These are phyloP conservation scores for Semibalanus balanoides DNA, from an alignment of 1,140 invertebrate genomes.

Conservation along the genomic window DNA sequence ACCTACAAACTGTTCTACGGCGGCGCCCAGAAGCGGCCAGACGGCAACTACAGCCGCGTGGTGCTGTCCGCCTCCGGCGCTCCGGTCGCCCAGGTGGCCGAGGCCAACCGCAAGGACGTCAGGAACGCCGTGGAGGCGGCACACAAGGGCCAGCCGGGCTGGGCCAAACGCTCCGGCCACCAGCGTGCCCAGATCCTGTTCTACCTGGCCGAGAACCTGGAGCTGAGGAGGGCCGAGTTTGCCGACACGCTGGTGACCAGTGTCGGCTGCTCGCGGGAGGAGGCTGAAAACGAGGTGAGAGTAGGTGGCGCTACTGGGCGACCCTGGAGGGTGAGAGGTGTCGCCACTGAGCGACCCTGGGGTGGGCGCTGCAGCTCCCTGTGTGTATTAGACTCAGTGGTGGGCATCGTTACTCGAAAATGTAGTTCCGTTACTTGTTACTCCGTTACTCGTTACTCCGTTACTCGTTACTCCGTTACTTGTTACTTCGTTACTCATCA, in stretches of 20 bases:
- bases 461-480: too few relatives aligned
- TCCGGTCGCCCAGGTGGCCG: slow-evolving; percentile 31
- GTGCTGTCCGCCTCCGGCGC: slow-evolving; percentile 25
- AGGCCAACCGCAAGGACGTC: slow-evolving; percentile 36
- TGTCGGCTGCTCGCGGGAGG: slow-evolving; percentile 23
- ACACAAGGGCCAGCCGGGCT: slow-evolving; percentile 26
- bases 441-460: too few relatives aligned
- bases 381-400: too few relatives aligned
- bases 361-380: too few relatives aligned
- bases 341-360: too few relatives aligned
- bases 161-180: slow-evolving; percentile 35
- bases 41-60: slow-evolving; percentile 31
- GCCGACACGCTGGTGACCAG: slow-evolving; percentile 24
- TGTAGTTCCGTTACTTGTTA: too few relatives aligned
- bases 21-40: slow-evolving; percentile 36
- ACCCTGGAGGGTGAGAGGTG: too few relatives aligned
- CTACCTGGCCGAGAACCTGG: slow-evolving; percentile 37
- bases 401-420: too few relatives aligned
- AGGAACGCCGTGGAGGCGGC: slow-evolving; percentile 38
- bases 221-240: slow-evolving; percentile 28
- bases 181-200: slow-evolving; percentile 37
- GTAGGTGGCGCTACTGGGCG: too few relatives aligned
- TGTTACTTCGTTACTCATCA: too few relatives aligned
- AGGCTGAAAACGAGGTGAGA: slow-evolving; percentile 16
- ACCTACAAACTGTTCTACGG: slow-evolving; percentile 41